phyloP scores from a whole-genome alignment of 2,113 vertebrate species.

The Vulpes lagopus region DNA sequence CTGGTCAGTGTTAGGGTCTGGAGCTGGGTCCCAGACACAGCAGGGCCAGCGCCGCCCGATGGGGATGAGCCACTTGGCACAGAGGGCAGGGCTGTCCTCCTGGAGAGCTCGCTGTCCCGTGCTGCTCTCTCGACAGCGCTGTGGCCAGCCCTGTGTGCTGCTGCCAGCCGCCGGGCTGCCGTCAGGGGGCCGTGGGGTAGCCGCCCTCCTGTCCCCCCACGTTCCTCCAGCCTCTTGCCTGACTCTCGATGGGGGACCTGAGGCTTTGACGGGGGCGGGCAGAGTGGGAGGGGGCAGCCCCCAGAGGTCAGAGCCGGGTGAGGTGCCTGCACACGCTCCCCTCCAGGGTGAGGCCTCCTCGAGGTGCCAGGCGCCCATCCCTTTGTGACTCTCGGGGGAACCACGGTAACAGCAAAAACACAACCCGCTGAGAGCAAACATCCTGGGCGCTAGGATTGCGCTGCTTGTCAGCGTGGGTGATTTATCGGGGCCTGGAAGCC shows the following conservation, averaged over 20 bases:
- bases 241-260: neutral
- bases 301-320: neutral
- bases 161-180: neutral
- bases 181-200: neutral
- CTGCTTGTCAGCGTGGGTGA: neutral
- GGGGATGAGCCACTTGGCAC: neutral
- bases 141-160: neutral
- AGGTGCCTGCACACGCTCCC: too few relatives aligned
- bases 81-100: neutral
- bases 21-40: neutral
- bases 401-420: neutral
- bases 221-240: neutral
- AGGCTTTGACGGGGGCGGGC: too few relatives aligned
- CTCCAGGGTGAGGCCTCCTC: neutral
- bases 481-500: neutral
- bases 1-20: neutral
- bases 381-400: neutral
- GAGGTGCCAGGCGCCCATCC: too few relatives aligned
- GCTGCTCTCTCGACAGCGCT: neutral
- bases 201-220: neutral
- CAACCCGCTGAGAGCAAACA: conserved; percentile 18
- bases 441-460: neutral
- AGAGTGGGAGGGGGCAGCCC: neutral
- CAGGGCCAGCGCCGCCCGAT: rapidly evolving
- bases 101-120: neutral